Evolutionary conservation across 2,113 vertebrate species (phyloP), one percentile per base, ranked within the genome.

Genomic region (Solea senegalensis): DNA sequence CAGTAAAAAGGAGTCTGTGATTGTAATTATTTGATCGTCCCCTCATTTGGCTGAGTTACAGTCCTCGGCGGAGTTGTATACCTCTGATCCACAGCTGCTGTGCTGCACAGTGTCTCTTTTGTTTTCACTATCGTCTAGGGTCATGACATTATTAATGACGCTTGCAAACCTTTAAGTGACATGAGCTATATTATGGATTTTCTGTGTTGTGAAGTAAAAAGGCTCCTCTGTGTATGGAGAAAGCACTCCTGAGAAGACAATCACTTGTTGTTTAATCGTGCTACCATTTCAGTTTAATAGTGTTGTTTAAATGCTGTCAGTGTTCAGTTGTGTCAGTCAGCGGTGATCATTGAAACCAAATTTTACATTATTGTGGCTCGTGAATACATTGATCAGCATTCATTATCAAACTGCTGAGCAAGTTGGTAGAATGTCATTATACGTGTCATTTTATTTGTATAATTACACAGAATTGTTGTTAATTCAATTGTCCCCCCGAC

Each of bases 91-190:
- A 65, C 69, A 74, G 82, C 81, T 64, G 88, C 72, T 54, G 40
- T 14, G 66, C 57, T 72, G 68, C 78, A 90, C 83, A 90, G 69
- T 60, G 74, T 70, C 69, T 68, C 73, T 67, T 52, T 90, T 90
- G 88, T 91, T 90, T 88, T 79, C 78, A 45, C 63, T 50, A 43
- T 74, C 41, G 68, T 82, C 83, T 70, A 72, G 76, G 85, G 83
- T 90, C 83, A 65, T 48, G 82, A 72, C 83, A 76, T 81, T 87
- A 79, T 81, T 90, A 88, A 89, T 85, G 86, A 65, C 12, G 78
- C 85, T 82, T 76, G 78, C 65, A 54, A 44, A 69, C 69, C 54
- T 78, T 76, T 77, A 85, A 78, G 82, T 83, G 80, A 83, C 71
- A 72, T 34, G 49, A 15, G 52, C 34, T 65, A 48, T 81, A 46